These are phyloP conservation scores for Engraulis encrasicolus DNA, from an alignment of 2,113 vertebrate genomes.

Conservation along the genomic window DNA sequence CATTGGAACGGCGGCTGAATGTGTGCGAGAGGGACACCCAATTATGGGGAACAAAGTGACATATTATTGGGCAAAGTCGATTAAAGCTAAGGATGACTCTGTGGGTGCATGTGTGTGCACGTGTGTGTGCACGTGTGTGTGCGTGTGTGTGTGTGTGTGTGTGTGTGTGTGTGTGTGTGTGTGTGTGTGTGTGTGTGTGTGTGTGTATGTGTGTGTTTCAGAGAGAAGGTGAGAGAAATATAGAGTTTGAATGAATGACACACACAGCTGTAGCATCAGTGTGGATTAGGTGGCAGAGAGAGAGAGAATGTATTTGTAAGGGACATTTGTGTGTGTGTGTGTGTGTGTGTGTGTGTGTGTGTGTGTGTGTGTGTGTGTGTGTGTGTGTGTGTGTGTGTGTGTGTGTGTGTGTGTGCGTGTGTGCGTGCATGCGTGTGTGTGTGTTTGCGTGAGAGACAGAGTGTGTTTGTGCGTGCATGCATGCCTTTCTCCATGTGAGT, in stretches of 20 bases:
- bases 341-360: not conserved
- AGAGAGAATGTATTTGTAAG: too few relatives aligned
- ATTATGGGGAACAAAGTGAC: conserved; percentile 78
- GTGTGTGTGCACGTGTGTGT: not conserved
- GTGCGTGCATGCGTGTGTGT: not conserved
- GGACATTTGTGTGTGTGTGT: too few relatives aligned
- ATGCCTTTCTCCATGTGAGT: too few relatives aligned
- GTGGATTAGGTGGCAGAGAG: not conserved
- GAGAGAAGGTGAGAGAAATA: too few relatives aligned
- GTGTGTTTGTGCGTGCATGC: not conserved
- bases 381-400: not conserved
- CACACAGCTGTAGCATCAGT: not conserved
- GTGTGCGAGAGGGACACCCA: conserved; percentile 69
- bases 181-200: conserved; percentile 40
- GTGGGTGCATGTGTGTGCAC: not conserved
- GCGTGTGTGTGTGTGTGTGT: not conserved
- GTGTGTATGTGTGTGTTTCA: too few relatives aligned
- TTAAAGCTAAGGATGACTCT: conserved; percentile 42
- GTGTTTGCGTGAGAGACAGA: not conserved
- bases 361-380: not conserved
- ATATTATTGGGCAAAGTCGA: conserved; percentile 64
- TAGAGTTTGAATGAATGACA: not conserved
- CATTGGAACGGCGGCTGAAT: conserved; percentile 73
- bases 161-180: not conserved
- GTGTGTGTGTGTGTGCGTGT: not conserved